phyloP scores from a whole-genome alignment of 2,888 invertebrate genomes.

The Apamea sordens region DNA sequence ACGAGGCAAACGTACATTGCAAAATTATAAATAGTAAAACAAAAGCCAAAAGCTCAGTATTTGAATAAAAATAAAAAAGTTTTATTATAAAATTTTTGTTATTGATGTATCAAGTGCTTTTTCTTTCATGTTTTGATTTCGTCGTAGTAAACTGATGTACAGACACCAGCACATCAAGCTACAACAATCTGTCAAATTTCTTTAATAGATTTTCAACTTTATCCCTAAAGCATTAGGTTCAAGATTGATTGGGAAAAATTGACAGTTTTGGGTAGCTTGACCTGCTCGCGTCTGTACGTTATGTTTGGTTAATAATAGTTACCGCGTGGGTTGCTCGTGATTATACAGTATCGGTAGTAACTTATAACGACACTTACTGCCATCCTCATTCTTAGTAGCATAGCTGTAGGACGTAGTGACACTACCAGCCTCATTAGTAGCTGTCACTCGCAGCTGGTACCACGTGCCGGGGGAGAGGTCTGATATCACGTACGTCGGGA shows the following conservation, averaged over 20 bases:
- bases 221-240: too few species aligned
- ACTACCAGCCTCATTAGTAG: slow-evolving; percentile 92
- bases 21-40: too few species aligned
- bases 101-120: not conserved
- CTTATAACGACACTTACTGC: slow-evolving; percentile 84
- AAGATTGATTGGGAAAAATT: too few species aligned
- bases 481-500: slow-evolving; percentile 82
- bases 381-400: slow-evolving; percentile 91
- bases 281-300: not conserved
- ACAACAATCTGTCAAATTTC: too few species aligned
- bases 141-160: too few species aligned
- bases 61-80: too few species aligned
- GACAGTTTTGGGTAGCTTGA: too few species aligned
- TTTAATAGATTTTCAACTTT: too few species aligned
- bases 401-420: slow-evolving; percentile 90
- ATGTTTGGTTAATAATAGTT: not conserved
- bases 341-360: not conserved
- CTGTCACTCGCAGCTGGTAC: slow-evolving; percentile 91
- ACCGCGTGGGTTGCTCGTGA: not conserved
- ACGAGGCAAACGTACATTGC: too few species aligned
- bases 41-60: too few species aligned
- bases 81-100: too few species aligned
- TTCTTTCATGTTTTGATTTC: not conserved
- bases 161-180: too few species aligned
- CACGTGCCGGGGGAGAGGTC: slow-evolving; percentile 91